A percentile compares a stretch with the other conserved stretches of the same genome.
These are phyloP conservation scores for Hyles lineata DNA, from an alignment of 2,888 invertebrate species.

Conservation along the genomic window DNA sequence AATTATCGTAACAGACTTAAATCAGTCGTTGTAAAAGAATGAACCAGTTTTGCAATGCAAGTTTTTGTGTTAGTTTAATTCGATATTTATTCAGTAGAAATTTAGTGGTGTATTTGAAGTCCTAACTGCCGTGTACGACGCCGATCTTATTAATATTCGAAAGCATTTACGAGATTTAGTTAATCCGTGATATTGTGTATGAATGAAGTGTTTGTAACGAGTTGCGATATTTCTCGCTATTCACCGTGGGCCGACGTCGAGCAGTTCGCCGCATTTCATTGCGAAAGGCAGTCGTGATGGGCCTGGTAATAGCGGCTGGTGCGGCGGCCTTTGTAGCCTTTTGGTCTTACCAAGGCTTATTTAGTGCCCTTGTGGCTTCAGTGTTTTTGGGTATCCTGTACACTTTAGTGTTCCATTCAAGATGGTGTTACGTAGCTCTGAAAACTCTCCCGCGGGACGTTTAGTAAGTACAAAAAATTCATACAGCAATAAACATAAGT, in stretches of 20 bases:
- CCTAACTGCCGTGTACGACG: neutral
- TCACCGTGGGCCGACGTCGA: constrained; percentile 43
- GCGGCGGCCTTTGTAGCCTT: constrained; percentile 74
- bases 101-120: neutral
- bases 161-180: neutral
- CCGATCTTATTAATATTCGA: neutral
- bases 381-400: constrained; percentile 86
- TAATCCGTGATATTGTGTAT: neutral
- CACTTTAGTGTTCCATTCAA: constrained; percentile 87
- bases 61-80: constrained; percentile 4
- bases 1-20: neutral
- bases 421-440: constrained; percentile 91
- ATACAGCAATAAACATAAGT: constrained; percentile 11
- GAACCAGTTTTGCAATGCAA: constrained; percentile 8
- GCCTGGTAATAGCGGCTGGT: constrained; percentile 70
- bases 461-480: constrained; percentile 78
- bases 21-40: neutral
- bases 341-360: constrained; percentile 85
- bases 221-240: constrained; percentile 23
- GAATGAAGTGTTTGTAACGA: constrained; percentile 8
- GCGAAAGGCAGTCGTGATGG: constrained; percentile 77
- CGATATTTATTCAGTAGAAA: neutral
- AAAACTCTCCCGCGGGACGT: constrained; percentile 90
- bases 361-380: constrained; percentile 86
- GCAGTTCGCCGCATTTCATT: constrained; percentile 79